phyloP scores from a whole-genome alignment of 2,797 vertebrate genomes.

The Pygocentrus nattereri region DNA sequence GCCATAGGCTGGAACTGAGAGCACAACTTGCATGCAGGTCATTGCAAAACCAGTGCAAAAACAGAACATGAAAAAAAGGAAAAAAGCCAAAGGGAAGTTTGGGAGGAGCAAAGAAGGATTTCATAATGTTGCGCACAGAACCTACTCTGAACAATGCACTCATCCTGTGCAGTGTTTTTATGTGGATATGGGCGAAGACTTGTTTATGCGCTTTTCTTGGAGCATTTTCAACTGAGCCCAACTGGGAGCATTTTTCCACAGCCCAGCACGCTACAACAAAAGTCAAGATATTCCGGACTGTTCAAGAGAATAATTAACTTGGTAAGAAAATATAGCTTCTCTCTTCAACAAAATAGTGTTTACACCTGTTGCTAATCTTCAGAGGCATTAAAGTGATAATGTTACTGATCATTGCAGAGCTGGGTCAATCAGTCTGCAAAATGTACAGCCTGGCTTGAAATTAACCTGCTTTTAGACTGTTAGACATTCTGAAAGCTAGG shows the following conservation, averaged over 20 bases:
- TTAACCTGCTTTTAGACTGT: background rate
- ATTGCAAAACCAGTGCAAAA: background rate
- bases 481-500: background rate
- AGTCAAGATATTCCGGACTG: background rate
- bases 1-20: background rate
- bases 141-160: background rate
- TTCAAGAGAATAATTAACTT: background rate
- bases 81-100: background rate
- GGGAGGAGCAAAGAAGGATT: background rate
- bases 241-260: background rate
- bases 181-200: background rate
- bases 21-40: background rate
- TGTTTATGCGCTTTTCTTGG: background rate
- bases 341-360: background rate
- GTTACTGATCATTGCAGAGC: too few species aligned
- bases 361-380: background rate
- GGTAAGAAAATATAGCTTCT: slow-evolving; percentile 4
- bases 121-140: background rate
- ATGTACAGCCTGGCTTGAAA: background rate
- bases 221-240: background rate
- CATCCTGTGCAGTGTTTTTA: background rate
- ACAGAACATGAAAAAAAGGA: background rate
- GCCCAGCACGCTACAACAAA: background rate
- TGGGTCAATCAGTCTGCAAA: too few species aligned
- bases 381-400: background rate